Conservation (phyloP, 2,888 invertebrate species). For the Drosophila antonietae region DNA sequence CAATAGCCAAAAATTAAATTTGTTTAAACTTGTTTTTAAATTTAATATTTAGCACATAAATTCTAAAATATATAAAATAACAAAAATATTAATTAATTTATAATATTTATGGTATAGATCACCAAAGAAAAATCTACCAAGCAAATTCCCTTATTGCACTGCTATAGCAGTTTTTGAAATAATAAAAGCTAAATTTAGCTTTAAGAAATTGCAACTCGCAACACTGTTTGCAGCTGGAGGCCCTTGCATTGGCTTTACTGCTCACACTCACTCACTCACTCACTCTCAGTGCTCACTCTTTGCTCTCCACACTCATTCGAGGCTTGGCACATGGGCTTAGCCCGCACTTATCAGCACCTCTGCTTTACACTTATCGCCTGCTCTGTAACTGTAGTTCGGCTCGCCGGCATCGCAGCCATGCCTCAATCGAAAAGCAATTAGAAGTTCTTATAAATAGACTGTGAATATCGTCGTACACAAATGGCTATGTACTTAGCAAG, state of each 20-base stretch:
- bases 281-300: background rate
- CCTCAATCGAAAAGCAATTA: slow-evolving; percentile 40
- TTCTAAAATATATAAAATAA: too few species aligned
- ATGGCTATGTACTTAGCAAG: slow-evolving; percentile 15
- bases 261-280: slow-evolving; percentile 1
- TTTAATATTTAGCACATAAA: too few species aligned
- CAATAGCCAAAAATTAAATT: too few species aligned
- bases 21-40: too few species aligned
- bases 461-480: slow-evolving; percentile 34
- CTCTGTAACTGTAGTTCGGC: slow-evolving; percentile 35
- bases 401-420: slow-evolving; percentile 29
- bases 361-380: slow-evolving; percentile 42
- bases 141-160: background rate
- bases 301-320: slow-evolving; percentile 4
- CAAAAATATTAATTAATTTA: too few species aligned
- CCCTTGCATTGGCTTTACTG: slow-evolving; percentile 21
- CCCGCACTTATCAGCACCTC: slow-evolving; percentile 41
- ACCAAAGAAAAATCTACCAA: too few species aligned
- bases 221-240: background rate
- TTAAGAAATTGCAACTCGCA: background rate
- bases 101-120: too few species aligned
- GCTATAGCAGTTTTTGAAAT: background rate
- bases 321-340: slow-evolving; percentile 33
- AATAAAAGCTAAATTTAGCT: background rate
- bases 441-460: slow-evolving; percentile 47